Conservation (phyloP, 2,797 vertebrate genomes). For the Huso huso region DNA sequence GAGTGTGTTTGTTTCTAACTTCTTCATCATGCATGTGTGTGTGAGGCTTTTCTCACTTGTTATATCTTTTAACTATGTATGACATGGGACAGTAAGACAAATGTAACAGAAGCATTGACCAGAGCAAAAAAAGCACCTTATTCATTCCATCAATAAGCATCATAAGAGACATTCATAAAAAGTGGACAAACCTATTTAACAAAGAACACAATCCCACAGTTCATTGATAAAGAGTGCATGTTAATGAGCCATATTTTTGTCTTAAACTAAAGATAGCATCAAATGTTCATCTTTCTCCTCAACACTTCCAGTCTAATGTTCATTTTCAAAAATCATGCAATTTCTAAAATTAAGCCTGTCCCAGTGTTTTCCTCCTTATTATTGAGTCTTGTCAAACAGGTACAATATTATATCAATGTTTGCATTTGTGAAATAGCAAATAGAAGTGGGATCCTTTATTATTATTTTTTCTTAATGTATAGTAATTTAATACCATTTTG, state of each 20-base stretch:
- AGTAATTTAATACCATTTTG: no score
- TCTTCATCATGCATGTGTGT: slow-evolving; percentile 34
- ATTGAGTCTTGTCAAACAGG: no score
- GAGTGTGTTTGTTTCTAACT: slow-evolving; percentile 57
- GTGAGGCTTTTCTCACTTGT: slow-evolving; percentile 12
- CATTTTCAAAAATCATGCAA: no score
- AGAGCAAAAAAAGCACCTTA: slow-evolving; percentile 9
- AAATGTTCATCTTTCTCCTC: background rate
- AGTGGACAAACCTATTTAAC: slow-evolving; percentile 5
- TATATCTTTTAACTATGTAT: slow-evolving; percentile 4
- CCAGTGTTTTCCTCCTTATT: no score
- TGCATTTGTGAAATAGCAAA: no score
- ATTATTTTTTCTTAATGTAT: no score
- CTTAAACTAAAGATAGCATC: background rate
- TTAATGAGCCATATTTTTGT: background rate
- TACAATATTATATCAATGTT: no score
- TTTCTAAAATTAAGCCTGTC: no score
- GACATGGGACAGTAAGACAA: slow-evolving; percentile 5
- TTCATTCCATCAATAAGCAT: slow-evolving; percentile 19
- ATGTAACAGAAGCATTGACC: slow-evolving; percentile 14
- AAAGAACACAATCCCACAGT: slow-evolving; percentile 14
- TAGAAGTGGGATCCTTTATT: no score
- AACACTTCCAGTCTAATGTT: no score
- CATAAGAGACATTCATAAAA: slow-evolving; percentile 13
- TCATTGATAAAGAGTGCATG: slow-evolving; percentile 43